Evolutionary conservation across 2,113 vertebrate species (phyloP).

Genomic region (Megaceryle maxima): DNA sequence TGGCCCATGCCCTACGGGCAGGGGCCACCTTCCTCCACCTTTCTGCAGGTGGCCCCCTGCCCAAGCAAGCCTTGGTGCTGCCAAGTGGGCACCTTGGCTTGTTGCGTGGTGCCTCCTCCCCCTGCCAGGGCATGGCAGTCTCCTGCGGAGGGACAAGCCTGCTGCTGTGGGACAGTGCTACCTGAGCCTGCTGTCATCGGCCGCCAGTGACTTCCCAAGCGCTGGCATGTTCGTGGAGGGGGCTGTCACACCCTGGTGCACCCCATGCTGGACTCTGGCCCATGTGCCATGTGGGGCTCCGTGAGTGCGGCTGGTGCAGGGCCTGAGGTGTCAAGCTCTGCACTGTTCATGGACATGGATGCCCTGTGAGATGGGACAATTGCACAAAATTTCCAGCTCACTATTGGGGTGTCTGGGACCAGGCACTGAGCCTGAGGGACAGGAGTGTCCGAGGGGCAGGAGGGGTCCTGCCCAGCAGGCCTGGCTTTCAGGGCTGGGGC

Average conservation of each 20-base stretch:
- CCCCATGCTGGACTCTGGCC: neutral
- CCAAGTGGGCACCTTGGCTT: rapidly evolving
- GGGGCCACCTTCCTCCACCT: neutral
- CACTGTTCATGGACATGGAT: neutral
- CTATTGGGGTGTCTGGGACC: neutral
- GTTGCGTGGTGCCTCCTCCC: rapidly evolving
- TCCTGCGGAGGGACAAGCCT: neutral
- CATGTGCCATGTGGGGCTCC: neutral
- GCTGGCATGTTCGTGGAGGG: rapidly evolving
- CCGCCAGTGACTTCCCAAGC: neutral
- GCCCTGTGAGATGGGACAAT: neutral
- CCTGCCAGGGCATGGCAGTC: neutral
- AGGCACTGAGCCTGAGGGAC: neutral
- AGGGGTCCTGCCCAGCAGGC: neutral
- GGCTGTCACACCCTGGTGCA: neutral
- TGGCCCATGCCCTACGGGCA: rapidly evolving
- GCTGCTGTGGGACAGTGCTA: neutral
- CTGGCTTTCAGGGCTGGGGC: neutral
- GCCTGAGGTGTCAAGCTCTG: neutral
- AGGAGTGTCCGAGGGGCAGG: rapidly evolving
- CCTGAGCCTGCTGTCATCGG: neutral
- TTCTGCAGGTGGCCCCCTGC: neutral
- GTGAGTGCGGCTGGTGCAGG: neutral
- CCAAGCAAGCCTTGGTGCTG: neutral
- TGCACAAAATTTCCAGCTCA: too few relatives aligned